Base-by-base conservation (phyloP, 2,888 invertebrate species). In the Pachymerium ferrugineum region DNA sequence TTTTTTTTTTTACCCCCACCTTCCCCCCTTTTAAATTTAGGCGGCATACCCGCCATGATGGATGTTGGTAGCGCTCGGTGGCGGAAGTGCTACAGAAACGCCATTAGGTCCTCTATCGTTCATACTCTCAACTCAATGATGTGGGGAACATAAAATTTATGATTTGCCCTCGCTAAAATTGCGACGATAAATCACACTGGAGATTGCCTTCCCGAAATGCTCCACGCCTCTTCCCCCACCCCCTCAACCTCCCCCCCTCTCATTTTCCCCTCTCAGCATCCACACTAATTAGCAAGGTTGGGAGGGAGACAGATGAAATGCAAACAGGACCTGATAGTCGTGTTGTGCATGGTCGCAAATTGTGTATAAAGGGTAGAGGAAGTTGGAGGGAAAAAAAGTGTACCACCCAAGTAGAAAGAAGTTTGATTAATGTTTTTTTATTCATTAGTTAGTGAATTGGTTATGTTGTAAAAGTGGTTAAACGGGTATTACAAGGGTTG, bases 61-160 rank as follows among this genome's bases (percentile, higher is more conserved):
- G 47, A 54, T 54, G 47, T 54, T 54, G 47, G 47, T 19, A 54
- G 16, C 22, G 47, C 6, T 54, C 47, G 47, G 47, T 54, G 47
- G 47, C 47, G 47, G 47, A 54, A 54, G 47, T 54, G 47, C 47
- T 54, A 54, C 47, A 54, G 47, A 54, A 54, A 54, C 47, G 47
- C 47, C 47, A 54, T 54, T 54, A 54, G 22, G 47, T 54, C 47
- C 47, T 54, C 47, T 54, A 54, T 54, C 47, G 47, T 54, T 54
- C 47, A 54, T 54, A 54, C 47, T 54, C 47, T 54, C 47, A 54
- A 54, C 47, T 54, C 47, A 54, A 54, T 54, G 47, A 54, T 54
- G 47, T 54, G 47, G 47, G 47, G 70, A 70, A 70, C 70, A 70
- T 70, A 70, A 70, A 70, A 70, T 70, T 70, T 70, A 70, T 70